phyloP scores from a whole-genome alignment of 2,888 invertebrate genomes.

The Acleris cristana region DNA sequence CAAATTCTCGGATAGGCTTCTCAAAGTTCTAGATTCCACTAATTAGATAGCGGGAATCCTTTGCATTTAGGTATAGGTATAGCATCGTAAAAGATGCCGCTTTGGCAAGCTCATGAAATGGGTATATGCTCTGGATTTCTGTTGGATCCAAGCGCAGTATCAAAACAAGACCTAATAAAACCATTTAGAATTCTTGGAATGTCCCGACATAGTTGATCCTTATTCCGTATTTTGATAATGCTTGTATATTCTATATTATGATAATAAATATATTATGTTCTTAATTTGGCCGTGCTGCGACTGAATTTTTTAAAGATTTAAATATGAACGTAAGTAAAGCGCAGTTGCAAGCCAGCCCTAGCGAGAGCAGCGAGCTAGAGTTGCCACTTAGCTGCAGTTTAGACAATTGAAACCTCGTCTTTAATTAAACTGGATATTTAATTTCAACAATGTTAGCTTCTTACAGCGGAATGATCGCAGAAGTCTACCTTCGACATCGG shows the following conservation, averaged over 20 bases:
- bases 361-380: conserved; percentile 16
- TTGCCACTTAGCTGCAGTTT: conserved; percentile 32
- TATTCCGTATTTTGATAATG: too few species aligned
- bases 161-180: background rate
- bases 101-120: conserved; percentile 16
- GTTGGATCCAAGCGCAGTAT: background rate
- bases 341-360: background rate
- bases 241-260: too few species aligned
- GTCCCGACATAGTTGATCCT: too few species aligned
- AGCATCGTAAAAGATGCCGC: conserved; percentile 26
- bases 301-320: too few species aligned
- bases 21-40: conserved; percentile 11
- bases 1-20: background rate
- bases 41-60: conserved; percentile 31
- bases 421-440: conserved; percentile 26
- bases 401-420: conserved; percentile 31
- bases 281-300: too few species aligned
- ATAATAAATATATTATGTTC: too few species aligned
- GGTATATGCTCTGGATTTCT: background rate
- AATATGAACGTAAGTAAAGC: too few species aligned
- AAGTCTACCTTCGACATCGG: background rate
- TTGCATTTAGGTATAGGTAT: conserved; percentile 35
- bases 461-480: background rate
- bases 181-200: background rate
- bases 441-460: conserved; percentile 6